Base-by-base conservation (phyloP, 2,888 invertebrate species). In the Parnassius orleans region DNA sequence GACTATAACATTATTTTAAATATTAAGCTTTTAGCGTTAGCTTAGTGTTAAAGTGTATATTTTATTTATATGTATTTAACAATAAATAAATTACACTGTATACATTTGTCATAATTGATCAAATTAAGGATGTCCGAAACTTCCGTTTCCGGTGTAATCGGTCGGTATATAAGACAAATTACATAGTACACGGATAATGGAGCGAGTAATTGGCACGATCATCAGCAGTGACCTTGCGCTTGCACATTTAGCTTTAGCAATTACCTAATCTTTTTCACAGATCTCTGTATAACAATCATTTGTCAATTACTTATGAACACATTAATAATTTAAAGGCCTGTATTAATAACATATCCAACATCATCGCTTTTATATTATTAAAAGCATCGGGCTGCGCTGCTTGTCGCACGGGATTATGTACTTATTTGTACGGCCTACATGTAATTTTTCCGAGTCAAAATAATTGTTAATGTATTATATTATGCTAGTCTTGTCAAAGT, bases 181-280 rank as follows among this genome's bases (percentile, higher is more conserved):
- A 33, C 50, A 72, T 76, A 79, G 74, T 76, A 70, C 65, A 67
- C 67, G 65, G 70, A 70, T 70, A 74, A 71, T 64, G 64, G 68
- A 78, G 76, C 82, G 73, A 81, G 77, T 79, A 85, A 85, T 84
- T 80, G 77, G 64, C 60, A 63, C 61, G 65, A 64, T 70, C 71
- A 75, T 67, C 65, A 63, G 48, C 43, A 62, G 41, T 53, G 66
- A 68, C 71, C 69, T 68, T 70, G 65, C 46, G 63, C 51, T 44
- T 57, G 54, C 50, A 15, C 19, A 61, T 57, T 60, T 53, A n/a
- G 48, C 33, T 53, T 24, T 67, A 71, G 55, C 42, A 44, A 7
- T 58, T 69, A 71, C 75, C 78, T 77, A 79, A 72, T 57, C 62
- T 65, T 66, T 68, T 69, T 68, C 60, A 61, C 24, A 58, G 63